Base-by-base conservation (phyloP, 1,140 invertebrate genomes). In the Achatina immaculata region DNA sequence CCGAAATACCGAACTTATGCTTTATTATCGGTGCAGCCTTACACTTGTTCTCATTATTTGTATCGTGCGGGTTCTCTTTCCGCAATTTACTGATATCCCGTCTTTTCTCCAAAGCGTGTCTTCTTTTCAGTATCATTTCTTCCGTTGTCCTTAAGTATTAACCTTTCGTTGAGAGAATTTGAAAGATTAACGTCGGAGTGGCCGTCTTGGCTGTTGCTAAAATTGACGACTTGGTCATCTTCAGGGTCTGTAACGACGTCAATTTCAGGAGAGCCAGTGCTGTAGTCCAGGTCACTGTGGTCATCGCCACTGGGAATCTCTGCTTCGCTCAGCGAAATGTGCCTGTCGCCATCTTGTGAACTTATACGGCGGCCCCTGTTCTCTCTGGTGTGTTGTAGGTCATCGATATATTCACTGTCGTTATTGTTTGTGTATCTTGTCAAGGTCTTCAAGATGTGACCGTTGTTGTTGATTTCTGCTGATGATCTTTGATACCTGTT, bases 381-480 rank as follows among this genome's bases (percentile, higher is more conserved):
- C 58, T 34, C 58, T 34, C 31, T 7, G 58, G 24, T 24, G 24
- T 6, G 21, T 28, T 62, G 7, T 7, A 28, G 58, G 31, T 65
- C 31, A 36, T 66, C 14, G 4, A 4, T 66, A 7, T 34, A 14
- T 34, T 66, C 36, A 34, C 34, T 66, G 65, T 7, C 34, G n/a
- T 16, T 66, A 38, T 69, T 69, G 19, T 31, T 62, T 6, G 6
- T 62, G n/a, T 16, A 11, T 62, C 9, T 34, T 62, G 58, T 31
- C 4, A 0, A 31, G 0, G 2, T 6, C 3, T 4, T 62, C 0
- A 62, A 62, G 28, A 34, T 31, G n/a, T 62, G n/a, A 31, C n/a
- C 21, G 45, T 69, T 69, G 38, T 69, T 69, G 9, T 69, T 69
- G 6, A 69, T 69, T n/a, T 69, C 68, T 43, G 38, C 24, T 69